Evolutionary conservation across 1,140 invertebrate species (phyloP), one percentile per base, ranked within the genome.

Genomic region (Atta texana): DNA sequence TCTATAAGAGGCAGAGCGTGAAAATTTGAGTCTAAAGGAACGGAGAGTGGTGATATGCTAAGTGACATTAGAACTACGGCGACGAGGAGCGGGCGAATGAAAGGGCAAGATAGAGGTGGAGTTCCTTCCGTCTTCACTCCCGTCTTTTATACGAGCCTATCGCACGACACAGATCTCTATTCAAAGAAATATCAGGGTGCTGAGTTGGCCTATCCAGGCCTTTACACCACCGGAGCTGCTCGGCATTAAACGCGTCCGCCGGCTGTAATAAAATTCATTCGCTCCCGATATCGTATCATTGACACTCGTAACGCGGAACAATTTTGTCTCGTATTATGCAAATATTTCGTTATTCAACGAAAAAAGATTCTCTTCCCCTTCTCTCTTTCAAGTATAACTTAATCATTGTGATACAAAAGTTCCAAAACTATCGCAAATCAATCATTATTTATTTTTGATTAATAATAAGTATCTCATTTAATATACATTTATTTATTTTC

Each of bases 151-250:
- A 64, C 57, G 59, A 66, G 87, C 51, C 82, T 93, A 93, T 93
- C 92, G 81, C 84, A 74, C 89, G 91, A 74, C 92, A 92, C 90
- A 91, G 92, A 93, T 93, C 92, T 93, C 87, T 92, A 92, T 93
- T 93, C 91, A 93, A 92, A 93, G 92, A 92, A 92, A 92, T 93
- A 90, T 93, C 92, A 89, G 92, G 89, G 92, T 92, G 92, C 92
- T 92, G 92, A 93, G 92, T 89, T 92, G 91, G 92, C 90, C 89
- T 63, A 88, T 86, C 81, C 89, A 87, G 51, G 39, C 77, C 86
- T 55, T 80, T 86, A 87, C 34, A 88, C 76, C 68, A 24, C 31
- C 53, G 84, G 31, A 71, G 68, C 75, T 82, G 59, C 88, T 88
- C 80, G 85, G 89, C 85, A 91, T 91, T 89, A 91, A 91, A 69